phyloP scores from a whole-genome alignment of 2,888 invertebrate genomes.

The Cephus sareptanus region DNA sequence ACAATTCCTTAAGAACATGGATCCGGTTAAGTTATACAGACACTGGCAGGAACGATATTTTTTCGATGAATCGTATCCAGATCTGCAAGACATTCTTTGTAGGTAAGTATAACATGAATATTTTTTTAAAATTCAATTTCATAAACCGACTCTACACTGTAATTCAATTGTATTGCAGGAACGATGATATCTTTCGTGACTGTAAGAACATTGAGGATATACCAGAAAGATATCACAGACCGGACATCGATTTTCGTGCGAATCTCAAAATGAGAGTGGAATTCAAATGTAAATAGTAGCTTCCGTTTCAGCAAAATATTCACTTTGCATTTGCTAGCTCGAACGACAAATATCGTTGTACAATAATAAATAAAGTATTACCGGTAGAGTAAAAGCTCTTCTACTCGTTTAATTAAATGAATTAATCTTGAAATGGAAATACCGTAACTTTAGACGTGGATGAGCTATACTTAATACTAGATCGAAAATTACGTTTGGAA shows the following conservation, averaged over 20 bases:
- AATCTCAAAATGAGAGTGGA: conserved; percentile 26
- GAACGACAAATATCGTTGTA: background rate
- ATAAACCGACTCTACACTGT: background rate
- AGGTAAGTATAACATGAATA: conserved; percentile 20
- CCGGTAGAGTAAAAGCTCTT: background rate
- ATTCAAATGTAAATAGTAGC: conserved; percentile 20
- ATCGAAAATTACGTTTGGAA: background rate
- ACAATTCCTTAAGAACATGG: conserved; percentile 45
- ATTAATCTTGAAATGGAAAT: conserved; percentile 33
- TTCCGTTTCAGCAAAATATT: background rate
- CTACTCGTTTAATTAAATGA: background rate
- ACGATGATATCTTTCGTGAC: conserved; percentile 30
- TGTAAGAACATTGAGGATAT: conserved; percentile 22
- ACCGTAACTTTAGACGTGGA: background rate
- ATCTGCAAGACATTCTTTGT: conserved; percentile 46
- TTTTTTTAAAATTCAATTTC: background rate
- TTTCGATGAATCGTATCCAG: conserved; percentile 19
- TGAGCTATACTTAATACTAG: background rate
- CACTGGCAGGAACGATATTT: conserved; percentile 43
- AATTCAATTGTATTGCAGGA: conserved; percentile 9
- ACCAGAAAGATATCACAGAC: conserved; percentile 5
- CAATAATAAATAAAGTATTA: background rate
- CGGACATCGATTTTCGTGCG: conserved; percentile 10
- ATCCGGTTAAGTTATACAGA: conserved; percentile 41
- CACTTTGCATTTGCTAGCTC: background rate